Evolutionary conservation across 2,113 vertebrate species (phyloP).

Genomic region (Heloderma charlesbogerti): DNA sequence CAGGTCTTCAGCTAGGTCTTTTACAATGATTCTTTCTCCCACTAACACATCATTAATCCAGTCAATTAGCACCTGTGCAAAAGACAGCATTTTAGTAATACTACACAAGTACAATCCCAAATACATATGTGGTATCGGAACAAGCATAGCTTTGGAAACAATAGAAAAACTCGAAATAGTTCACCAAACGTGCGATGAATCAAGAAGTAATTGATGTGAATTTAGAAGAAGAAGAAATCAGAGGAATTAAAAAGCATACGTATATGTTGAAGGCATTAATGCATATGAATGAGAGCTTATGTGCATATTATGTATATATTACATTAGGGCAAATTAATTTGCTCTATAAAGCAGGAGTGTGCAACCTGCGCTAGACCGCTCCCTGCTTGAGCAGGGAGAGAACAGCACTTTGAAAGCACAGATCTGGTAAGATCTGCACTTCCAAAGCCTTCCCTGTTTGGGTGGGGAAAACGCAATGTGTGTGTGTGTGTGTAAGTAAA

Average conservation of each 20-base stretch:
- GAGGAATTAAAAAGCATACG: background rate
- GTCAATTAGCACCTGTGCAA: conserved; percentile 88
- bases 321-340: background rate
- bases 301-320: background rate
- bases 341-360: background rate
- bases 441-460: background rate
- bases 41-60: conserved; percentile 93
- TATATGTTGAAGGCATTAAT: background rate
- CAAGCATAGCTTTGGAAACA: conserved; percentile 19
- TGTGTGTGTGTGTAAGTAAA: background rate
- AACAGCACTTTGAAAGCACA: background rate
- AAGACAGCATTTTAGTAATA: conserved; percentile 64
- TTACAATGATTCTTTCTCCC: conserved; percentile 91
- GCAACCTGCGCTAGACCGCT: background rate
- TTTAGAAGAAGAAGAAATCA: background rate
- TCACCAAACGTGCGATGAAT: conserved; percentile 40
- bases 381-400: background rate
- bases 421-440: background rate
- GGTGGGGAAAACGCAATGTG: no score
- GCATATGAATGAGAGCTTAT: no score
- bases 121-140: conserved; percentile 28
- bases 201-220: background rate
- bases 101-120: conserved; percentile 57
- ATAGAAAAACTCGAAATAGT: conserved; percentile 34
- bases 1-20: conserved; percentile 89